Conservation (phyloP, 2,797 vertebrate species). For the Syndactyla subalaris region DNA sequence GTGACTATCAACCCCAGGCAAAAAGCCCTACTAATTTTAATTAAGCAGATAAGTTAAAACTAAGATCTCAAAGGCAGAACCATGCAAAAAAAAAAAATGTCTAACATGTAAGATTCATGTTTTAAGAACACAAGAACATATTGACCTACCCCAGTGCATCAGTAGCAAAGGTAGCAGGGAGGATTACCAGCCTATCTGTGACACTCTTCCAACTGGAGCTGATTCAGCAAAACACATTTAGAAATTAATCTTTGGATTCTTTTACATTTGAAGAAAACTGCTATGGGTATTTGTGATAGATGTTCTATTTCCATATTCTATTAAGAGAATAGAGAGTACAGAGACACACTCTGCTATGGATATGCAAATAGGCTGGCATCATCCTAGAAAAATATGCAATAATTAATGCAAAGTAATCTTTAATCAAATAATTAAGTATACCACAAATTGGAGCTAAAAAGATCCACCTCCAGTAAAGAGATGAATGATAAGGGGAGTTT, state of each 20-base stretch:
- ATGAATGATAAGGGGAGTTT: background rate
- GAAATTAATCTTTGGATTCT: background rate
- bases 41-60: background rate
- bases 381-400: background rate
- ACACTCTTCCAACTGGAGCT: background rate
- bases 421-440: slow-evolving; percentile 34
- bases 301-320: background rate
- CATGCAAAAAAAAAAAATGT: background rate
- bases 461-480: background rate
- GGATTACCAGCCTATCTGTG: background rate
- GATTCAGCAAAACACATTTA: background rate
- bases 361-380: slow-evolving; percentile 19
- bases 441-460: background rate
- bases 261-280: background rate
- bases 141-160: background rate
- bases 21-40: background rate
- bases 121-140: background rate
- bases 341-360: background rate
- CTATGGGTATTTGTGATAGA: background rate
- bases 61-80: background rate
- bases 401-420: slow-evolving; percentile 47
- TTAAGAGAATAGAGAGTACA: background rate
- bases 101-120: background rate
- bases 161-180: background rate
- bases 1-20: background rate